phyloP scores from a whole-genome alignment of 2,113 vertebrate genomes.

The Gavialis gangeticus region DNA sequence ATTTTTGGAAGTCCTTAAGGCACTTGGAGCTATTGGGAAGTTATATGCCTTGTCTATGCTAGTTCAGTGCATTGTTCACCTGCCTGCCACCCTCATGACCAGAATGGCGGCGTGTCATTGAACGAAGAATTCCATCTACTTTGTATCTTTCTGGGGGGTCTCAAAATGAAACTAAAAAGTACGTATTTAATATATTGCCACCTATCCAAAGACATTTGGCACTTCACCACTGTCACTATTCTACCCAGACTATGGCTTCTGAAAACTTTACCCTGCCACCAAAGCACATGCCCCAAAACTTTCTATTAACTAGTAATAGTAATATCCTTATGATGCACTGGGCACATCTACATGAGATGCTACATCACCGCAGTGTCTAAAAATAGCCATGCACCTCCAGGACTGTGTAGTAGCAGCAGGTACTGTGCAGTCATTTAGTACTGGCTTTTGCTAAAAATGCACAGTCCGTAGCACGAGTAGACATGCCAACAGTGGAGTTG shows the following conservation, averaged over 20 bases:
- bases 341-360: too few relatives aligned
- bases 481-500: too few relatives aligned
- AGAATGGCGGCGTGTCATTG: neutral
- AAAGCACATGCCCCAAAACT: neutral
- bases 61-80: neutral
- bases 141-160: neutral
- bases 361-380: too few relatives aligned
- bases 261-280: neutral
- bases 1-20: neutral
- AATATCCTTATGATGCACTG: too few relatives aligned
- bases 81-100: neutral
- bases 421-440: neutral
- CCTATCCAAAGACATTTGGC: neutral
- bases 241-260: neutral
- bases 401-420: neutral
- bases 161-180: neutral
- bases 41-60: neutral
- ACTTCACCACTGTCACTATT: neutral
- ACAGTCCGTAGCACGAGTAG: neutral
- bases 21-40: too few relatives aligned
- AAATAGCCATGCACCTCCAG: neutral
- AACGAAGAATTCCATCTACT: neutral
- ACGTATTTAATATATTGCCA: neutral
- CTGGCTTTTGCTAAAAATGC: neutral
- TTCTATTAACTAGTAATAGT: too few relatives aligned